Evolutionary conservation across 2,888 invertebrate species (phyloP).

Genomic region (Dynastes hyllus): DNA sequence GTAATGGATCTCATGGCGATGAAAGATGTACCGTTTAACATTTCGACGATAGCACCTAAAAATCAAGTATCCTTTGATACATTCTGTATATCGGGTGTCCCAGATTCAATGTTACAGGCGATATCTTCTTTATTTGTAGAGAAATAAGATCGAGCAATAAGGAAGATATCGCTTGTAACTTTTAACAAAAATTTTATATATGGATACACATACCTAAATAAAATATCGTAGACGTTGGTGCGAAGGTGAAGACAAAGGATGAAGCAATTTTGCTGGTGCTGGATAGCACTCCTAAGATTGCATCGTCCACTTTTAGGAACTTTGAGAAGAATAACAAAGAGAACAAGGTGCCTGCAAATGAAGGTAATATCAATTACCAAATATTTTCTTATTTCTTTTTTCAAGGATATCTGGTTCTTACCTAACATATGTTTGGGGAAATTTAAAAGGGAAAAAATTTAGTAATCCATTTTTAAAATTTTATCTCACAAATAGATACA

Average conservation of each 20-base stretch:
- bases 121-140: too few species aligned
- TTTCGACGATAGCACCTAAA: conserved; percentile 73
- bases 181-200: too few species aligned
- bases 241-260: conserved; percentile 86
- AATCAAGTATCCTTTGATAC: not conserved
- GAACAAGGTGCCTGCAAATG: conserved; percentile 79
- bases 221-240: conserved; percentile 82
- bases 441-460: too few species aligned
- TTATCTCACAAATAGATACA: conserved; percentile 85
- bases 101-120: too few species aligned
- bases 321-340: conserved; percentile 87
- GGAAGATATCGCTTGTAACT: too few species aligned
- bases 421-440: conserved; percentile 84
- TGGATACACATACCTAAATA: conserved; percentile 77
- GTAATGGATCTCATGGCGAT: conserved; percentile 76
- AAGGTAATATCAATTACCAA: conserved; percentile 1
- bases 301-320: conserved; percentile 83
- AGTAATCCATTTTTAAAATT: too few species aligned
- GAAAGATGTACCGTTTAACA: conserved; percentile 71
- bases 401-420: conserved; percentile 67
- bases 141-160: too few species aligned
- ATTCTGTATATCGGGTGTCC: not conserved
- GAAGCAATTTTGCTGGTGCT: conserved; percentile 87
- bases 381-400: conserved; percentile 1
- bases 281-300: conserved; percentile 86